These are phyloP conservation scores for human DNA, from an alignment of 2,113 vertebrate genomes.

Conservation along the genomic window DNA sequence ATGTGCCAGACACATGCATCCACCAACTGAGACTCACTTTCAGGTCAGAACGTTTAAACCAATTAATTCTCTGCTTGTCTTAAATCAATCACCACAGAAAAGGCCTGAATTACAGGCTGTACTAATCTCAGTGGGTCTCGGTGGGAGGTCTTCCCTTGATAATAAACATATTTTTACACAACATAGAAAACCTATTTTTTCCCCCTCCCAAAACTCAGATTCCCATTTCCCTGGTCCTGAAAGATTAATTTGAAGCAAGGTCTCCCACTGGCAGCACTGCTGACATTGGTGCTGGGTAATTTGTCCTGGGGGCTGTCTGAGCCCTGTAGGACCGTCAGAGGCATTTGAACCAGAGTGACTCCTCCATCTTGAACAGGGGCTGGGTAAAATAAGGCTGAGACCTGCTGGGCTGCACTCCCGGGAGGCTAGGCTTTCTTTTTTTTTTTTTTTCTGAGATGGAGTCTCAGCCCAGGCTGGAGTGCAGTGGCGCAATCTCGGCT, in stretches of 20 bases:
- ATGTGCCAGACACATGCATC: accelerated
- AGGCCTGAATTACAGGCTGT: not conserved
- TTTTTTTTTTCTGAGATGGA: too few species aligned
- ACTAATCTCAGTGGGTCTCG: accelerated
- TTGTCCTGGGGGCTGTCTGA: accelerated
- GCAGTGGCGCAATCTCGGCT: accelerated
- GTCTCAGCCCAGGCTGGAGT: too few species aligned
- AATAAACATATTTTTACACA: not conserved
- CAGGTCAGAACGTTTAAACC: not conserved
- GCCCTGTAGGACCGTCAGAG: too few species aligned
- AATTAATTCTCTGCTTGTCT: not conserved
- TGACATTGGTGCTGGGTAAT: accelerated
- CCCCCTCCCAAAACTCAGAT: not conserved
- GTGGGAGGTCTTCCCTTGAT: not conserved
- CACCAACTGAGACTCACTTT: not conserved
- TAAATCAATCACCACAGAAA: not conserved
- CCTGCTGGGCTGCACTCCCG: too few species aligned
- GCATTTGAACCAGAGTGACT: too few species aligned
- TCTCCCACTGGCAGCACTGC: accelerated
- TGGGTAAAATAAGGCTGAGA: too few species aligned
- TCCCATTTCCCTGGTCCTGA: not conserved
- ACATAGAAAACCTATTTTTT: not conserved
- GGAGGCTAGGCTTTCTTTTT: too few species aligned
- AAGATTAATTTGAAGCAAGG: too few species aligned
- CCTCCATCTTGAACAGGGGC: too few species aligned